phyloP scores from a whole-genome alignment of 2,888 invertebrate genomes.

The Drosophila rellima region DNA sequence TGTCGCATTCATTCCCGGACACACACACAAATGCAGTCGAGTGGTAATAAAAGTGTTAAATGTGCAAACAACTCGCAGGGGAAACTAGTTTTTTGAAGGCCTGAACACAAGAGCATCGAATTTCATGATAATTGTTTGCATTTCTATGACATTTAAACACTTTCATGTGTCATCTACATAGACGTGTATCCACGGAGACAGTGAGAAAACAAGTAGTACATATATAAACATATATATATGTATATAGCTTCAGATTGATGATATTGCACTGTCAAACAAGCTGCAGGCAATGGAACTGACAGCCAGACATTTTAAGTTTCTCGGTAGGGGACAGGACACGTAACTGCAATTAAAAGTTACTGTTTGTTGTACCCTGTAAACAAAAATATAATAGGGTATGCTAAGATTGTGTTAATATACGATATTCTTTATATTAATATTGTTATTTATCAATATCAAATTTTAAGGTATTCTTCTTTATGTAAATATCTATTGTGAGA shows the following conservation, averaged over 20 bases:
- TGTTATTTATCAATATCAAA: neutral
- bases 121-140: slow-evolving; percentile 51
- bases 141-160: slow-evolving; percentile 41
- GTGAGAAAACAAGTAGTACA: neutral
- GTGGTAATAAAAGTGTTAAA: slow-evolving; percentile 47
- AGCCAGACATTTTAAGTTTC: slow-evolving; percentile 22
- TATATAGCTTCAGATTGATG: slow-evolving; percentile 20
- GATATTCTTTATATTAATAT: neutral
- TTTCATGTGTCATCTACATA: slow-evolving; percentile 13
- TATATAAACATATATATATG: slow-evolving; percentile 6
- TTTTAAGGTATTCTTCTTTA: no score
- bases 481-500: neutral
- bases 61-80: slow-evolving; percentile 21
- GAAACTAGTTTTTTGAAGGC: slow-evolving; percentile 40
- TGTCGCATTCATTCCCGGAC: slow-evolving; percentile 15
- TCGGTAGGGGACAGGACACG: slow-evolving; percentile 35
- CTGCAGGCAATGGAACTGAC: slow-evolving; percentile 39
- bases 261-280: slow-evolving; percentile 11
- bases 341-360: slow-evolving; percentile 69
- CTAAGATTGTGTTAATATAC: neutral
- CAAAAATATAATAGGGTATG: neutral
- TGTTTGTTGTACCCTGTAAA: slow-evolving; percentile 28
- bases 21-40: slow-evolving; percentile 51
- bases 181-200: neutral
- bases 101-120: slow-evolving; percentile 29